Conservation (phyloP, 2,888 invertebrate genomes). For the Thera obeliscata region DNA sequence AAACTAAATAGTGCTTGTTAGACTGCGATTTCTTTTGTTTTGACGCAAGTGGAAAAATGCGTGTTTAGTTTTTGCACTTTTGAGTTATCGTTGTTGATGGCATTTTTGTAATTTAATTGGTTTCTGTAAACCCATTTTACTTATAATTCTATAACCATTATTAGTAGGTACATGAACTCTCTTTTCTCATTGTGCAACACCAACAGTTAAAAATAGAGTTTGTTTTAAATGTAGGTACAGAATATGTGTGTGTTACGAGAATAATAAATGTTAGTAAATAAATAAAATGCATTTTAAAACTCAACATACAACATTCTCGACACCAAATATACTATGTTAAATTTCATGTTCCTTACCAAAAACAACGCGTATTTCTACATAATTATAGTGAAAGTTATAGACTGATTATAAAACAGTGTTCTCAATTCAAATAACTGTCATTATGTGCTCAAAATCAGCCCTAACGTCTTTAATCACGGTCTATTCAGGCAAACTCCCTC, state of each 20-base stretch:
- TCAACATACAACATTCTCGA: too few relatives aligned
- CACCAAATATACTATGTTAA: too few relatives aligned
- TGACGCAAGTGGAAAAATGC: constrained; percentile 14
- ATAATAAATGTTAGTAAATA: too few relatives aligned
- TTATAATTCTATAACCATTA: too few relatives aligned
- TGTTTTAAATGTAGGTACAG: too few relatives aligned
- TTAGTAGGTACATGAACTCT: too few relatives aligned
- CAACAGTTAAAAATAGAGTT: too few relatives aligned
- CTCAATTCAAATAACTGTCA: constrained; percentile 19
- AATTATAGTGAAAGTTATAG: neutral
- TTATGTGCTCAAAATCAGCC: constrained; percentile 34
- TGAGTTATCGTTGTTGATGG: neutral
- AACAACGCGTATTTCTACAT: too few relatives aligned
- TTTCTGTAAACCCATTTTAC: neutral
- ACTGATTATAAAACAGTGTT: neutral
- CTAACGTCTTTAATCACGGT: constrained; percentile 38
- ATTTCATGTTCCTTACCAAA: too few relatives aligned
- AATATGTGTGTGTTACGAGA: too few relatives aligned
- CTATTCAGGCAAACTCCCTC: constrained; percentile 37
- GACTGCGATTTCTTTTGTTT: constrained; percentile 15
- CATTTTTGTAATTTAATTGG: constrained; percentile 6
- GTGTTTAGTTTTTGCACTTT: constrained; percentile 9
- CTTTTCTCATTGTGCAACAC: too few relatives aligned
- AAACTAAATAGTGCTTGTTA: neutral
- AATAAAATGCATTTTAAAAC: too few relatives aligned